phyloP scores from a whole-genome alignment of 2,113 vertebrate genomes.

The Orycteropus afer region DNA sequence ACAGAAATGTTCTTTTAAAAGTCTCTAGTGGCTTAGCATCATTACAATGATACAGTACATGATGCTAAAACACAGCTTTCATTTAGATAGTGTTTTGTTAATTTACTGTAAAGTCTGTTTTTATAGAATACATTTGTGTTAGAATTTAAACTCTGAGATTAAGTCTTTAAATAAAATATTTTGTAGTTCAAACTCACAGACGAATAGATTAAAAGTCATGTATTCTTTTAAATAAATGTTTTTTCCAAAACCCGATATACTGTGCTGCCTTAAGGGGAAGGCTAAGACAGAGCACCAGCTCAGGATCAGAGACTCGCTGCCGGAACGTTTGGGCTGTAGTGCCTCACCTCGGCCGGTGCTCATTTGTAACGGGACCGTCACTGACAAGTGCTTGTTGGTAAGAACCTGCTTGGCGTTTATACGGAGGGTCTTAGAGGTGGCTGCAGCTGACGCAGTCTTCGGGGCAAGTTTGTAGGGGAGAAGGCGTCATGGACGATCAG shows the following conservation, averaged over 20 bases:
- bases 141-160: conserved; percentile 45
- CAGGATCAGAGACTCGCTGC: not conserved
- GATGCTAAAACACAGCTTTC: not conserved
- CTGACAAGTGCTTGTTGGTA: conserved; percentile 23
- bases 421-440: not conserved
- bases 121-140: not conserved
- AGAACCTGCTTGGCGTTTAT: not conserved
- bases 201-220: conserved; percentile 32
- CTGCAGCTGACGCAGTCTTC: rapidly evolving
- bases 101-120: not conserved
- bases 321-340: conserved; percentile 73
- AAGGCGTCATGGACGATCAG: conserved; percentile 92
- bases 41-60: not conserved
- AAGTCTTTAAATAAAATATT: not conserved
- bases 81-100: conserved; percentile 9
- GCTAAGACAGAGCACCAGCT: not conserved
- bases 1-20: conserved; percentile 2
- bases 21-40: not conserved
- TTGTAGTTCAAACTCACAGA: not conserved
- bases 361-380: conserved; percentile 37
- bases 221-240: conserved; percentile 37
- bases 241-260: not conserved
- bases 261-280: not conserved
- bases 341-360: conserved; percentile 46
- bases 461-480: not conserved